Evolutionary conservation across 2,888 invertebrate genomes (phyloP).

Genomic region (Drosophila gaucha): DNA sequence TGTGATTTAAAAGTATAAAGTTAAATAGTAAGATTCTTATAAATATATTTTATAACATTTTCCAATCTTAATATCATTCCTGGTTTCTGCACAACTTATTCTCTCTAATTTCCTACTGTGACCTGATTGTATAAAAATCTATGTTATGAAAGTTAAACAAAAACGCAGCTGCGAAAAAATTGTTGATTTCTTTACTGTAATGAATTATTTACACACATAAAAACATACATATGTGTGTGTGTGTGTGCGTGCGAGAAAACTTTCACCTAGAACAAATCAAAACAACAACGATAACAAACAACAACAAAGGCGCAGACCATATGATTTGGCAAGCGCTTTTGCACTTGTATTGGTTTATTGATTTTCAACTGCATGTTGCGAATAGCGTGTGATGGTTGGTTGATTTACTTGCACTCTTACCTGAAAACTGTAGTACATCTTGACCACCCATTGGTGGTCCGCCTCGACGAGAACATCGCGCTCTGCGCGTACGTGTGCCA

Average conservation of each 20-base stretch:
- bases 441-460: constrained; percentile 99
- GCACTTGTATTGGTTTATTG: constrained; percentile 78
- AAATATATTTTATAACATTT: background rate
- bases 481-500: constrained; percentile 98
- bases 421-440: constrained; percentile 99
- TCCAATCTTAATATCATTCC: too few species aligned
- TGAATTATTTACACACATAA: constrained; percentile 7
- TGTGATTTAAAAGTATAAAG: background rate
- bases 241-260: constrained; percentile 50
- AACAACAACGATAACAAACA: constrained; percentile 42
- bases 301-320: constrained; percentile 54
- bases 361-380: constrained; percentile 56
- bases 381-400: background rate
- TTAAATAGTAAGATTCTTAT: background rate
- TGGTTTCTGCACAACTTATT: background rate
- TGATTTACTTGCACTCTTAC: constrained; percentile 55
- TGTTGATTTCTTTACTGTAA: background rate
- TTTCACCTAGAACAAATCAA: constrained; percentile 72
- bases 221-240: constrained; percentile 1
- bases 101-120: constrained; percentile 1
- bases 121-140: background rate
- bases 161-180: background rate
- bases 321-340: constrained; percentile 71
- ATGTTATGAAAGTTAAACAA: background rate
- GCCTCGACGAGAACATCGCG: constrained; percentile 99